Evolutionary conservation across 1,140 invertebrate genomes (phyloP), one percentile per base, ranked within the genome.

Genomic region (Drosophila hydei): DNA sequence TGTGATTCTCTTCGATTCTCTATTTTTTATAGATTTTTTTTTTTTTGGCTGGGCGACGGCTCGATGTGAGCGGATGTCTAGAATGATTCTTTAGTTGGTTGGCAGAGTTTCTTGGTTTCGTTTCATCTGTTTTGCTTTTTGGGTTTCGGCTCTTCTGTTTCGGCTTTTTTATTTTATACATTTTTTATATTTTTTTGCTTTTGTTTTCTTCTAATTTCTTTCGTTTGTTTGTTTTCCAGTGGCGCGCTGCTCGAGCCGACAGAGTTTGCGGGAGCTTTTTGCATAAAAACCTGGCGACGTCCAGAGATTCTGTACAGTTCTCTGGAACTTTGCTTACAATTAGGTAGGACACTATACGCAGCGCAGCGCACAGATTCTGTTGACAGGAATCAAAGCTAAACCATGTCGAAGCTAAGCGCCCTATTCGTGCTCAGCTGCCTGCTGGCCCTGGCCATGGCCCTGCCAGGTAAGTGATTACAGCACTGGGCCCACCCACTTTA

Each of bases 301-400:
- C 51, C 63, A 55, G 27, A 43, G 30, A 61, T 65, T 73, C 72
- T 72, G 76, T 89, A 89, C 84, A 89, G 84, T 89, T 89, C 77
- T 65, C 23, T 70, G 43, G 77, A 70, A 85, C 79, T 84, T 77
- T 89, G 85, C 84, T 83, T 85, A 80, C 84, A 89, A 89, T 85
- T 89, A 89, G 63, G 68, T 65, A 65, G 85, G 79, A 76, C 60
- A 58, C 19, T 27, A 47, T 19, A 18, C 42, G 45, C 30, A 42
- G 14, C 51, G 50, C 33, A 11, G 1, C 33, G 56, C 47, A 50
- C 23, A 23, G 11, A 48, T 14, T 25, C 45, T 18, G 43, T 11
- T 33, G 40, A 21, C 42, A 62, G 45, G 54, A 62, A 40, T 14
- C 27, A 5, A 2, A 50, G 7, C 21, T 3, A 30, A 42, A 38